Conservation (phyloP, 2,888 invertebrate species). For the Eudasyphora cyanicolor region DNA sequence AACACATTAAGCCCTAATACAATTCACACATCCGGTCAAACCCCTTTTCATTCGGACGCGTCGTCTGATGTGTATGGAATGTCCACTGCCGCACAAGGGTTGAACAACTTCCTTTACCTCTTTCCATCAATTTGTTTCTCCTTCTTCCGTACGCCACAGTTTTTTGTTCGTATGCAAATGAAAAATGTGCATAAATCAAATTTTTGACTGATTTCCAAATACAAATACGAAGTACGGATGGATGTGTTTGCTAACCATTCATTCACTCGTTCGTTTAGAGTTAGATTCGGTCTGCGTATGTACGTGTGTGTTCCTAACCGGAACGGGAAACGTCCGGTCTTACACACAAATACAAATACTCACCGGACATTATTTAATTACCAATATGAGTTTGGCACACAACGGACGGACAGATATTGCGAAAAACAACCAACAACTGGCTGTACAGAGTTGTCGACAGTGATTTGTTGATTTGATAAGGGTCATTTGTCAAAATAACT, state of each 20-base stretch:
- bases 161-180: slow-evolving; percentile 66
- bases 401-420: slow-evolving; percentile 53
- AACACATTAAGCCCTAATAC: slow-evolving; percentile 47
- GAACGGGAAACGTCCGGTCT: not conserved
- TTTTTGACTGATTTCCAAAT: slow-evolving; percentile 66
- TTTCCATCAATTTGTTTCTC: slow-evolving; percentile 8
- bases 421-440: slow-evolving; percentile 44
- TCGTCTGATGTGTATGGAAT: not conserved
- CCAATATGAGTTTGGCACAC: slow-evolving; percentile 66
- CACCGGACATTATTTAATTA: slow-evolving; percentile 67
- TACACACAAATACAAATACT: slow-evolving; percentile 35
- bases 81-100: slow-evolving; percentile 42
- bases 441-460: slow-evolving; percentile 51
- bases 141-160: not conserved
- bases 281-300: too few species aligned
- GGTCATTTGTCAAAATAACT: slow-evolving; percentile 54
- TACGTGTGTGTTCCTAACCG: slow-evolving; percentile 13
- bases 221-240: slow-evolving; percentile 13
- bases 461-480: slow-evolving; percentile 65
- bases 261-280: too few species aligned
- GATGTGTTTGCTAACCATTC: slow-evolving; percentile 3
- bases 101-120: slow-evolving; percentile 17
- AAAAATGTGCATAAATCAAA: slow-evolving; percentile 67
- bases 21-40: slow-evolving; percentile 39
- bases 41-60: slow-evolving; percentile 26